phyloP scores from a whole-genome alignment of 2,113 vertebrate species.

The Brachyhypopomus gauderio region DNA sequence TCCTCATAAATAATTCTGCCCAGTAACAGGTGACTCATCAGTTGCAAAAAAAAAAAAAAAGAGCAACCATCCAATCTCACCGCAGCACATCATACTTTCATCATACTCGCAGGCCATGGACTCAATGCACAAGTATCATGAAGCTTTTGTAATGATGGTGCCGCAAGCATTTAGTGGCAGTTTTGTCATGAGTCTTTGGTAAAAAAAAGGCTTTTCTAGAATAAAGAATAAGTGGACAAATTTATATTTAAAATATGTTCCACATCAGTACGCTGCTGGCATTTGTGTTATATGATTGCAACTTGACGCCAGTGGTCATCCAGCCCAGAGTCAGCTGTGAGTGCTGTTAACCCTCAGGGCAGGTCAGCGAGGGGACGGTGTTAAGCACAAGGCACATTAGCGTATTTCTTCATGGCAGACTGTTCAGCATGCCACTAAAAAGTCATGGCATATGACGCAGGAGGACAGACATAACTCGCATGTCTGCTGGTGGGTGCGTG shows the following conservation, averaged over 20 bases:
- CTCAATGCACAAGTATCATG: background rate
- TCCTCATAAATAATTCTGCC: background rate
- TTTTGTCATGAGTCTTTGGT: background rate
- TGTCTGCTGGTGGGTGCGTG: background rate
- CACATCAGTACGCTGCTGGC: background rate
- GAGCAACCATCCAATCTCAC: too few species aligned
- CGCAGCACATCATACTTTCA: background rate
- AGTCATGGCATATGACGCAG: background rate
- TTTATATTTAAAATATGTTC: background rate
- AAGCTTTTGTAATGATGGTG: background rate
- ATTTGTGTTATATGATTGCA: background rate
- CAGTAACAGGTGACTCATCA: too few species aligned
- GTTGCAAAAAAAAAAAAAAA: too few species aligned
- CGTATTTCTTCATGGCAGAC: background rate
- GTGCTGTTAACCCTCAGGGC: background rate
- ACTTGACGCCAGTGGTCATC: background rate
- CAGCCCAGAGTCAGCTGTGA: background rate
- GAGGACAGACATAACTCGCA: background rate
- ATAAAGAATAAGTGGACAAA: too few species aligned
- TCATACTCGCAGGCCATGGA: too few species aligned
- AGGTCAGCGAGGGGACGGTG: background rate
- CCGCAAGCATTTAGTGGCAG: background rate
- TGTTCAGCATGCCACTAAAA: slow-evolving; percentile 29
- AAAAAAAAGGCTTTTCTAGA: background rate
- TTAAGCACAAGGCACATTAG: background rate